These are phyloP conservation scores for Subanguina moxae DNA, from an alignment of 1,140 invertebrate species.

Conservation along the genomic window DNA sequence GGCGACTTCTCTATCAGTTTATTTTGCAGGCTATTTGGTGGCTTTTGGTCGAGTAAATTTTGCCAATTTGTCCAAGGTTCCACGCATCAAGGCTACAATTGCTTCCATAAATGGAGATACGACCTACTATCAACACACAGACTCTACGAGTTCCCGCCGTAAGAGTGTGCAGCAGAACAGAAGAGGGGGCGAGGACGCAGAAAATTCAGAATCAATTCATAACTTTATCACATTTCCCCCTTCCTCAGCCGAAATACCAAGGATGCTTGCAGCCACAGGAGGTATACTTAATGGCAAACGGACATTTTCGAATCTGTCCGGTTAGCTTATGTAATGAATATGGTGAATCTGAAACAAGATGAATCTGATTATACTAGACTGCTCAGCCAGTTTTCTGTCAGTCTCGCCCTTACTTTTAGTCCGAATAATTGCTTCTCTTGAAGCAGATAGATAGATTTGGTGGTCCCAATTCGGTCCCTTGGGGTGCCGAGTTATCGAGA, in stretches of 20 bases:
- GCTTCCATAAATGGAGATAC: background rate
- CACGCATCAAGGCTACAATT: background rate
- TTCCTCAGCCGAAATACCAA: slow-evolving; percentile 3
- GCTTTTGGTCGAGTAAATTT: slow-evolving; percentile 20
- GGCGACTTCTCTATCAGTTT: no score
- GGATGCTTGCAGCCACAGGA: background rate
- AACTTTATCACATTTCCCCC: background rate
- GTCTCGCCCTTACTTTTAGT: no score
- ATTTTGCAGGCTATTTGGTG: slow-evolving; percentile 22
- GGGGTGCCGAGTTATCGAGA: no score
- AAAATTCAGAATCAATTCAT: background rate
- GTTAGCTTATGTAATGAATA: no score
- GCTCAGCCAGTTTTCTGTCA: no score
- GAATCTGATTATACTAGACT: no score
- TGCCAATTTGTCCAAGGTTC: background rate
- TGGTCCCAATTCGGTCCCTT: no score
- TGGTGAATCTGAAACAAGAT: no score
- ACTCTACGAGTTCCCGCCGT: background rate
- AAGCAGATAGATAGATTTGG: no score
- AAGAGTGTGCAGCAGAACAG: background rate
- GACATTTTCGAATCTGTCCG: no score
- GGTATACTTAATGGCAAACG: no score
- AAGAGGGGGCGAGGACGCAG: background rate
- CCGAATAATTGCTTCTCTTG: no score
- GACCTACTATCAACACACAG: background rate